A percentile compares a stretch with the other conserved stretches of the same genome.
phyloP scores from a whole-genome alignment of 2,888 invertebrate genomes.

The Pelosia muscerda region DNA sequence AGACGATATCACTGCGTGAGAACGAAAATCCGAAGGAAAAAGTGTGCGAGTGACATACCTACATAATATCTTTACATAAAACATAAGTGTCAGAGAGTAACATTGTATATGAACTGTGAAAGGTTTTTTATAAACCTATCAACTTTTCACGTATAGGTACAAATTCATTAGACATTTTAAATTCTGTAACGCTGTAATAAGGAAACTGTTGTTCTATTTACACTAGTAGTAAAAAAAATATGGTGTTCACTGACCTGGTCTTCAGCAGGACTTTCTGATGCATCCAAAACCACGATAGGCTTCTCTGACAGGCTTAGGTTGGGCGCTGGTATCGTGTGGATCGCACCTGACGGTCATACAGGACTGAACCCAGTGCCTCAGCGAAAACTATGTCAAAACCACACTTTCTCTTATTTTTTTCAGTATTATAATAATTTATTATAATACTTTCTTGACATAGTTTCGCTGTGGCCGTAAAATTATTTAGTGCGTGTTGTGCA shows the following conservation, averaged over 20 bases:
- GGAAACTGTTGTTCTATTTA: no score
- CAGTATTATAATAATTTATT: neutral
- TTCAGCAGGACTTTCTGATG: conserved; percentile 52
- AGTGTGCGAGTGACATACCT: no score
- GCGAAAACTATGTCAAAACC: conserved; percentile 50
- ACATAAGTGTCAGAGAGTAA: no score
- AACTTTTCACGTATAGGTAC: no score
- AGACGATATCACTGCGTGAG: no score
- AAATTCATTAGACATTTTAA: no score
- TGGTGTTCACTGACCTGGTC: conserved; percentile 63
- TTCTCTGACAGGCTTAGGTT: conserved; percentile 91
- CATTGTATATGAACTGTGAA: no score
- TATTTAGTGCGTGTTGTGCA: conserved; percentile 53
- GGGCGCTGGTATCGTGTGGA: conserved; percentile 95
- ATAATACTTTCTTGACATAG: conserved; percentile 29
- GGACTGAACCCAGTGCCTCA: conserved; percentile 70
- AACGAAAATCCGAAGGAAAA: no score
- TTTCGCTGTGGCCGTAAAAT: conserved; percentile 36
- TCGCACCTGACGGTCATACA: conserved; percentile 88
- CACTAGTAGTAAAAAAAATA: no score
- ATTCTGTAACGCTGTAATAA: no score
- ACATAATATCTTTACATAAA: no score
- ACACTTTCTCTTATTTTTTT: neutral
- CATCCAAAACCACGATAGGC: conserved; percentile 84
- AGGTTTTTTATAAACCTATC: no score